phyloP scores from a whole-genome alignment of 2,797 vertebrate genomes.

The Manis crassicaudata region DNA sequence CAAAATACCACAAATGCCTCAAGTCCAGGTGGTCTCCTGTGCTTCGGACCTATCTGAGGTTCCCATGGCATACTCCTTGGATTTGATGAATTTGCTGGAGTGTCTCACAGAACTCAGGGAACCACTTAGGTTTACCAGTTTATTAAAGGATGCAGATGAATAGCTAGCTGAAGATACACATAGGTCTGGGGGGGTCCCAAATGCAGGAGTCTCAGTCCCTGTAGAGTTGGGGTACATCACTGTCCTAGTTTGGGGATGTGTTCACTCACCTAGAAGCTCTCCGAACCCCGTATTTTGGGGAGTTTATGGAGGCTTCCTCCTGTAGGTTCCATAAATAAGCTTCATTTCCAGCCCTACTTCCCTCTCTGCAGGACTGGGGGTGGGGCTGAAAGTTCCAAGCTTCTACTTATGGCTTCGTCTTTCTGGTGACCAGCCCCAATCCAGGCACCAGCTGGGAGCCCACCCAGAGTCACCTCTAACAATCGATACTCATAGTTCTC shows the following conservation, averaged over 20 bases:
- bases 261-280: not conserved
- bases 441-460: not conserved
- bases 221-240: fast-evolving
- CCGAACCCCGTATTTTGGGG: too few species aligned
- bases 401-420: not conserved
- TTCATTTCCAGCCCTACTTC: not conserved
- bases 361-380: not conserved
- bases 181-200: not conserved
- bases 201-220: not conserved
- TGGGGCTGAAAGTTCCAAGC: not conserved
- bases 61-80: too few species aligned
- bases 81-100: not conserved
- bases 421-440: not conserved
- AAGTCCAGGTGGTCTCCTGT: not conserved
- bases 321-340: not conserved
- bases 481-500: not conserved
- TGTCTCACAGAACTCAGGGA: not conserved
- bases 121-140: not conserved
- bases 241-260: not conserved
- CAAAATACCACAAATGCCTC: too few species aligned
- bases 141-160: not conserved
- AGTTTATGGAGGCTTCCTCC: not conserved
- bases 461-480: not conserved
- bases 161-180: not conserved
- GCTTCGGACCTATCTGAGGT: not conserved